Base-by-base conservation (phyloP, 1,140 invertebrate genomes). In the Drosophila paulistorum region DNA sequence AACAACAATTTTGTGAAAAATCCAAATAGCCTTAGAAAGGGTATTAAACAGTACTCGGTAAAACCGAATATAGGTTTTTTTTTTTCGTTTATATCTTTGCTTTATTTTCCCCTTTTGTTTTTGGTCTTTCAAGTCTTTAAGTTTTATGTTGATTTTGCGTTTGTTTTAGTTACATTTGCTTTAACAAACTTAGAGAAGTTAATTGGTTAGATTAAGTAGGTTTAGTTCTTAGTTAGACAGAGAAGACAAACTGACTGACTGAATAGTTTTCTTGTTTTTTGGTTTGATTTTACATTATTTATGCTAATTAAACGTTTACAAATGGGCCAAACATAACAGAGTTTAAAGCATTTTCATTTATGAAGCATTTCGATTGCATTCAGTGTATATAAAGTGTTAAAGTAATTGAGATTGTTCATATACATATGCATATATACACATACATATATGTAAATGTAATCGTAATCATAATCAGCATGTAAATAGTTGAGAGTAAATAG, bases 271-370 rank as follows among this genome's bases (percentile, higher is more conserved):
- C 0, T 20, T 6, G 17, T 17, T 17, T 17, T 20, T 10, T 20
- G 10, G 45, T 10, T 3, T 14, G 45, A 51, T 51, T 11, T 51
- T 51, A 23, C 17, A 23, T 51, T 23, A 82, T 74, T 87, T 87
- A 65, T 74, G 78, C 83, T 87, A 86, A 86, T 75, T 87, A 86
- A 79, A 79, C 58, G 83, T 79, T 87, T 71, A 78, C 62, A 80
- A 84, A 45, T 84, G 73, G 81, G 85, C 85, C 85, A 90, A 90
- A 90, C 86, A 90, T 90, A 90, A 90, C 85, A 90, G 76, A 74
- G 77, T 77, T 54, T 90, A 90, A 90, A 90, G 85, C 82, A 65
- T 89, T 85, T 89, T 55, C 74, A 74, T 89, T 55, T 74, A 74
- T 83, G 79, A 63, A 78, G 81, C 81, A 84, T 74, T 84, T 11